A percentile compares a stretch with the other conserved stretches of the same genome.
phyloP scores from a whole-genome alignment of 1,140 invertebrate genomes.

The Drosophila rhopaloa region DNA sequence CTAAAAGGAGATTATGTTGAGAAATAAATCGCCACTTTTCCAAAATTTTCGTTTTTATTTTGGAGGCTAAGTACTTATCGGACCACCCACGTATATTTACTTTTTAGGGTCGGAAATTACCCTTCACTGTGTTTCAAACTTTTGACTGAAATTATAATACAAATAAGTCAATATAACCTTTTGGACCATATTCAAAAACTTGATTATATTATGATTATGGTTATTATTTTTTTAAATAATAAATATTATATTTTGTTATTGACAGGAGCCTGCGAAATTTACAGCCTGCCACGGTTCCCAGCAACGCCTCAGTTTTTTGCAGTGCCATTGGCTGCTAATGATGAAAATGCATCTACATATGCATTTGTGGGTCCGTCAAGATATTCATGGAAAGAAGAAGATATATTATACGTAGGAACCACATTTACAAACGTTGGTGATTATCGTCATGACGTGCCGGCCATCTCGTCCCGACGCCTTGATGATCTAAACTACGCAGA shows the following conservation, averaged over 20 bases:
- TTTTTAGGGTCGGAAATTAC: no score
- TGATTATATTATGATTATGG: no score
- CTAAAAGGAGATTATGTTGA: no score
- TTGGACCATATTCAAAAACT: no score
- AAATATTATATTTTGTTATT: background rate
- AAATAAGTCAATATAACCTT: no score
- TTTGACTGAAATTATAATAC: no score
- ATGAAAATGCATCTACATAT: slow-evolving; percentile 95
- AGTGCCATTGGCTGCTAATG: slow-evolving; percentile 94
- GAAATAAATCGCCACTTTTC: no score
- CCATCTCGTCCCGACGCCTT: slow-evolving; percentile 94
- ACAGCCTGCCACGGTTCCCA: slow-evolving; percentile 93
- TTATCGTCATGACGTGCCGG: slow-evolving; percentile 96
- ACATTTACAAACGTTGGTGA: slow-evolving; percentile 97
- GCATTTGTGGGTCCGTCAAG: slow-evolving; percentile 97
- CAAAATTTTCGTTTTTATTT: no score
- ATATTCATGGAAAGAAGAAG: slow-evolving; percentile 90
- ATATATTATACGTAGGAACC: slow-evolving; percentile 96
- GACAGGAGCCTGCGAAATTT: slow-evolving; percentile 92
- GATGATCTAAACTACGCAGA: slow-evolving; percentile 92
- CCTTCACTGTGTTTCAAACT: background rate
- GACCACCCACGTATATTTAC: no score
- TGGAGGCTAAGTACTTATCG: no score
- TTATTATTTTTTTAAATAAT: background rate
- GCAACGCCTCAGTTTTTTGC: slow-evolving; percentile 89